A percentile compares a stretch with the other conserved stretches of the same genome.
phyloP scores from a whole-genome alignment of 2,888 invertebrate species.

The Papilio protenor region DNA sequence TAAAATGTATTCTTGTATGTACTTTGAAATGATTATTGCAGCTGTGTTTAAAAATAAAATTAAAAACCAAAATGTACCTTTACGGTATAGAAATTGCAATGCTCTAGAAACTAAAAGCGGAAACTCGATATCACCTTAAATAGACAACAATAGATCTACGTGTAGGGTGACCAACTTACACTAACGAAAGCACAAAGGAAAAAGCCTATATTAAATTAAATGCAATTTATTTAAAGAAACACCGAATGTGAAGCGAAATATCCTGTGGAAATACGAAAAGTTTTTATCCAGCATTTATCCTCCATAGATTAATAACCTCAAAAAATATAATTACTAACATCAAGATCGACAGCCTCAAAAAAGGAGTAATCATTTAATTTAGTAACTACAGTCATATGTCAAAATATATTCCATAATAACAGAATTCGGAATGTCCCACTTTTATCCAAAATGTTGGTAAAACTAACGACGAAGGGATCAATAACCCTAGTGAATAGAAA shows the following conservation, averaged over 20 bases:
- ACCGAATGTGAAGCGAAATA: no score
- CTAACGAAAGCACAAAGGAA: no score
- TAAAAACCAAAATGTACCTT: background rate
- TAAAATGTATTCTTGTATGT: background rate
- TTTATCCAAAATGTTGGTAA: background rate
- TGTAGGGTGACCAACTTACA: slow-evolving; percentile 62
- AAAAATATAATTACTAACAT: no score
- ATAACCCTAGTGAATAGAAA: slow-evolving; percentile 37
- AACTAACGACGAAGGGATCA: slow-evolving; percentile 24
- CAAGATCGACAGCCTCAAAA: no score
- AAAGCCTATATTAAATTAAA: no score
- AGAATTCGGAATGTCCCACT: background rate
- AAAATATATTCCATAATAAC: background rate
- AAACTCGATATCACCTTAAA: slow-evolving; percentile 54
- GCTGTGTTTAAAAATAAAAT: background rate
- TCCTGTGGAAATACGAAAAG: no score
- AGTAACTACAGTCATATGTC: no score
- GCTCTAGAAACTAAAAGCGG: slow-evolving; percentile 30
- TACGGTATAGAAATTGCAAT: slow-evolving; percentile 21
- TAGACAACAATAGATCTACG: slow-evolving; percentile 53
- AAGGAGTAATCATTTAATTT: no score
- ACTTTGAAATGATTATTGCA: background rate
- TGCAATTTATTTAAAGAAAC: no score
- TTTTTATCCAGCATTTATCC: no score
- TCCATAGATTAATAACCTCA: no score